phyloP scores from a whole-genome alignment of 92 coral and sea anemone genomes.

The Porites divaricata region DNA sequence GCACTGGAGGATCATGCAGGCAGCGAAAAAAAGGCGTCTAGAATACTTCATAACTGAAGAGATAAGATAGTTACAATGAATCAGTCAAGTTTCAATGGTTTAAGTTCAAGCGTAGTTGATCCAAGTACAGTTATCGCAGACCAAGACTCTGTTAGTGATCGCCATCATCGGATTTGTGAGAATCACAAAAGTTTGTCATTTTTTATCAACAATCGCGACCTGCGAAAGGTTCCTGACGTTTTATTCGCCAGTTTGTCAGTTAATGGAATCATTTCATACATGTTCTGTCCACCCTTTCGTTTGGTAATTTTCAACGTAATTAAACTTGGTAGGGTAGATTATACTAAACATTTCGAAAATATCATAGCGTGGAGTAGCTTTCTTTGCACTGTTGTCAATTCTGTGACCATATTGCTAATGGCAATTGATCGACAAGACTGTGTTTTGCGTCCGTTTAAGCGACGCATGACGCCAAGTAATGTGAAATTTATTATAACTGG shows the following conservation, averaged over 20 bases:
- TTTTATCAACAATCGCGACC: background rate
- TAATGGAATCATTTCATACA: background rate
- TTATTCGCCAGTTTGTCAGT: conserved; percentile 12
- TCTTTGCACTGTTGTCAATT: conserved; percentile 6
- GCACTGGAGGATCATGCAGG: too few relatives aligned
- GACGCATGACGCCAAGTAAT: background rate
- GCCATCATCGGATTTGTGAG: background rate
- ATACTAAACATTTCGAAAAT: too few relatives aligned
- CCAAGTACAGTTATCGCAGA: background rate
- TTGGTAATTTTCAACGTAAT: too few relatives aligned
- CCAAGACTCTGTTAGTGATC: background rate
- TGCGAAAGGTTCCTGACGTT: background rate
- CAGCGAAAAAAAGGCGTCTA: too few relatives aligned
- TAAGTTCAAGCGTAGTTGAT: background rate
- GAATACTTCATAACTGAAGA: too few relatives aligned
- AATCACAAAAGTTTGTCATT: background rate
- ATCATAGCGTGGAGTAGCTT: background rate
- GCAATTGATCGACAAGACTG: conserved; percentile 19
- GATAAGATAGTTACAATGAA: background rate
- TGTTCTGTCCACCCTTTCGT: background rate
- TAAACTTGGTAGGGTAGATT: background rate
- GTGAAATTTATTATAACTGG: background rate
- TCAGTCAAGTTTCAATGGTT: background rate
- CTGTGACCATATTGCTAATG: background rate
- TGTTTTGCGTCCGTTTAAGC: conserved; percentile 6